A percentile compares a stretch with the other conserved stretches of the same genome.
phyloP scores from a whole-genome alignment of 2,888 invertebrate genomes.

The Netelia virgata region DNA sequence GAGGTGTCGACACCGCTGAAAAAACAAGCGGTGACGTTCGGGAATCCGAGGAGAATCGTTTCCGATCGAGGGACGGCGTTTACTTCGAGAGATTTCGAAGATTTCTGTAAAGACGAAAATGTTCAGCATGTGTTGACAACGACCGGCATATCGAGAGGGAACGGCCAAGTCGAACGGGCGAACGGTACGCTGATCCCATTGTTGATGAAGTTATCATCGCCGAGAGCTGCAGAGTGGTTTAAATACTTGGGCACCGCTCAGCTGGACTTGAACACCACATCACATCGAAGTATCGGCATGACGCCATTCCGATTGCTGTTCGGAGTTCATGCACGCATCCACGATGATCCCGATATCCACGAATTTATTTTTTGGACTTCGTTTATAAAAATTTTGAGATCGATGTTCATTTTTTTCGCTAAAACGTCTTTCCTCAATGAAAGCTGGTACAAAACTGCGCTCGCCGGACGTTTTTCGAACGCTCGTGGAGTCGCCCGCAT shows the following conservation, averaged over 20 bases:
- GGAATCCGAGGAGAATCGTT: slow-evolving; percentile 46
- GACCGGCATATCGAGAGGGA: slow-evolving; percentile 74
- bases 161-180: slow-evolving; percentile 73
- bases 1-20: slow-evolving; percentile 50
- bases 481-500: no score
- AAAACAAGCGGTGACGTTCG: slow-evolving; percentile 44
- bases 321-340: slow-evolving; percentile 1
- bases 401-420: no score
- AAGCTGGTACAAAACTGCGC: no score
- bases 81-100: slow-evolving; percentile 73
- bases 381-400: no score
- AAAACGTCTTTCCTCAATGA: no score
- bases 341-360: slow-evolving; percentile 10
- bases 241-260: slow-evolving; percentile 71
- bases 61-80: slow-evolving; percentile 74
- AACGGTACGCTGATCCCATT: slow-evolving; percentile 76
- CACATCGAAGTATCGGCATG: slow-evolving; percentile 69
- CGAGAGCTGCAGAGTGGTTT: slow-evolving; percentile 76
- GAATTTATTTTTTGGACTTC: no score
- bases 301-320: slow-evolving; percentile 41
- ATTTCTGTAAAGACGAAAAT: slow-evolving; percentile 75
- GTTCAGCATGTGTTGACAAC: slow-evolving; percentile 70
- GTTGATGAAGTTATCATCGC: slow-evolving; percentile 77
- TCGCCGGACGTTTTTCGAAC: no score
- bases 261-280: slow-evolving; percentile 73